phyloP scores from a whole-genome alignment of 2,113 vertebrate genomes.

The Phaethornis superciliosus region DNA sequence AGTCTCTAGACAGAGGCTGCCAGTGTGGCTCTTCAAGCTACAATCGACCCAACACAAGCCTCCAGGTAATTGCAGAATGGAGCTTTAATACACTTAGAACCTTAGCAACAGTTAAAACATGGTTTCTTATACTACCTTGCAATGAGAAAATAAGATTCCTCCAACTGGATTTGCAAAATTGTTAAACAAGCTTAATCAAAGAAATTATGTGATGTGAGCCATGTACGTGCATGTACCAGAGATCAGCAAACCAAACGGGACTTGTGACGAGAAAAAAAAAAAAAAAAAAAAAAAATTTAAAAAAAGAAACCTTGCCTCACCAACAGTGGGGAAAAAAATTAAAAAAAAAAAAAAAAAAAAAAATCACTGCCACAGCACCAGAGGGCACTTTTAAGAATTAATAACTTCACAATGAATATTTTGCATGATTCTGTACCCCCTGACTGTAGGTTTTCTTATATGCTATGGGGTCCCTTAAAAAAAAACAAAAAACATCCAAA shows the following conservation, averaged over 20 bases:
- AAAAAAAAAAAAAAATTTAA: neutral
- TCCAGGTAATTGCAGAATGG: fast-evolving
- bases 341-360: neutral
- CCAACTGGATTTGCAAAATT: neutral
- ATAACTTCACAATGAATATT: neutral
- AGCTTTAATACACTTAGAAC: neutral
- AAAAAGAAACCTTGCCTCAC: too few relatives aligned
- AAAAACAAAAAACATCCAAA: too few relatives aligned
- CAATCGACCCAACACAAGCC: neutral
- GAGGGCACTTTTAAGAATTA: neutral
- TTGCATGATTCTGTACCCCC: neutral
- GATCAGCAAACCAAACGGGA: neutral
- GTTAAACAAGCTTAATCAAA: neutral
- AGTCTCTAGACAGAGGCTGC: neutral
- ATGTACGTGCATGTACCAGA: neutral
- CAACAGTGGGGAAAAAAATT: neutral
- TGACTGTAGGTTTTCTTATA: neutral
- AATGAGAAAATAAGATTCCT: neutral
- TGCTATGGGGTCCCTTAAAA: neutral
- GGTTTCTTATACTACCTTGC: neutral
- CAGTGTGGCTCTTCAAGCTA: neutral
- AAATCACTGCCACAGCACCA: neutral
- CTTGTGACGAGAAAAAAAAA: neutral
- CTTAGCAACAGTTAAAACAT: neutral
- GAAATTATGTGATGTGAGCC: neutral